Conservation (phyloP, 1,140 invertebrate genomes). For the Dendroctonus valens region DNA sequence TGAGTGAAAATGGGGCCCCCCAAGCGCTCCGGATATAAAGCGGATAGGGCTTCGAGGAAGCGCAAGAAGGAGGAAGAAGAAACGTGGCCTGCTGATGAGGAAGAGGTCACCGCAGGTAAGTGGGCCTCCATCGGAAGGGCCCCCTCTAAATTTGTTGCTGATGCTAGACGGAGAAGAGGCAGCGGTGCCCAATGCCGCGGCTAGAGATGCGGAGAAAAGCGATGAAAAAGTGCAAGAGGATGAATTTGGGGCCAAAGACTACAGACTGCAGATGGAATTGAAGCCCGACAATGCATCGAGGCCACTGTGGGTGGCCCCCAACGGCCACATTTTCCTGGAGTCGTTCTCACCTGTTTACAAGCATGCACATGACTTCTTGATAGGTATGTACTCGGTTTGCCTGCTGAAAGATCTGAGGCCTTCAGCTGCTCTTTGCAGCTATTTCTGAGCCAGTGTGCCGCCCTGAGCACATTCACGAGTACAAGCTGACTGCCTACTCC, state of each 20-base stretch:
- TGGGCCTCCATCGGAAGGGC: neutral
- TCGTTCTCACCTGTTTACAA: constrained; percentile 99
- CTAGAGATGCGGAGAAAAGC: constrained; percentile 76
- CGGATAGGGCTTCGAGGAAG: constrained; percentile 55
- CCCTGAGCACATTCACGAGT: constrained; percentile 70
- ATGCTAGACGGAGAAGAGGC: constrained; percentile 43
- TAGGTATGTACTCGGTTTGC: constrained; percentile 50
- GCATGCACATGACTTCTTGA: constrained; percentile 99
- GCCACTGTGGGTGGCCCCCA: constrained; percentile 96
- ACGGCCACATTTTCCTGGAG: constrained; percentile 98
- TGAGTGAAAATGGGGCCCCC: constrained; percentile 7
- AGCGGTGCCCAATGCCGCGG: constrained; percentile 74
- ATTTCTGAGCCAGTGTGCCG: constrained; percentile 97
- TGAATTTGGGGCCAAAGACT: constrained; percentile 99
- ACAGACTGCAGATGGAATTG: constrained; percentile 80
- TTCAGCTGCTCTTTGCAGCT: constrained; percentile 53
- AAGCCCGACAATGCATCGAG: constrained; percentile 88
- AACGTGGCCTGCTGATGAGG: constrained; percentile 52
- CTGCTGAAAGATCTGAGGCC: neutral
- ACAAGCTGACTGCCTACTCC: constrained; percentile 97
- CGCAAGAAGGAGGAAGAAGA: constrained; percentile 59
- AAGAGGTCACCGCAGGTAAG: constrained; percentile 50
- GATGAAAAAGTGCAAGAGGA: constrained; percentile 77
- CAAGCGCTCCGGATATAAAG: constrained; percentile 32
- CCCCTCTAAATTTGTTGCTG: neutral